Percentiles rank a stretch among this genome's conserved stretches.
Conservation (phyloP, 2,797 vertebrate species). For the Enteromius fasciolatus region DNA sequence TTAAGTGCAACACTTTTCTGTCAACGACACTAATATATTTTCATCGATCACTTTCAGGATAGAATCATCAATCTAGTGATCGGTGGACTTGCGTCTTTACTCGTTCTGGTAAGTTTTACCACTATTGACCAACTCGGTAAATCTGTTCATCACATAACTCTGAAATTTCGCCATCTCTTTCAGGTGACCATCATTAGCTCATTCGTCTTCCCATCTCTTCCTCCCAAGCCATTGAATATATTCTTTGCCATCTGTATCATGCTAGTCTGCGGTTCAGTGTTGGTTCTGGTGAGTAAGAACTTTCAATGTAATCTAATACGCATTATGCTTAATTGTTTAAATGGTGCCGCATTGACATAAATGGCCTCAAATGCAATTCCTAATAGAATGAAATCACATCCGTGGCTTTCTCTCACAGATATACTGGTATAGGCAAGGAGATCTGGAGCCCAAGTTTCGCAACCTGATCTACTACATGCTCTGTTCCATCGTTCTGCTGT, state of each 20-base stretch:
- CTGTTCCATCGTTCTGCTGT: conserved; percentile 91
- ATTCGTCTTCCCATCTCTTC: conserved; percentile 91
- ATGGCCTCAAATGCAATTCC: neutral
- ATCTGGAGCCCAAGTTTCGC: conserved; percentile 97
- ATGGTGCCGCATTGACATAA: neutral
- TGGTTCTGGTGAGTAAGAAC: conserved; percentile 89
- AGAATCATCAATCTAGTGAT: conserved; percentile 92
- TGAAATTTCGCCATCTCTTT: conserved; percentile 45
- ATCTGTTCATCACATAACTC: neutral
- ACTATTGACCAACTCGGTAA: neutral
- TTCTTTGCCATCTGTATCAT: conserved; percentile 96
- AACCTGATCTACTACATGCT: conserved; percentile 96
- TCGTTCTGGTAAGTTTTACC: conserved; percentile 88
- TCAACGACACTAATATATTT: neutral
- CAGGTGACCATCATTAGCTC: conserved; percentile 95
- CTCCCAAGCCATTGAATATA: conserved; percentile 92
- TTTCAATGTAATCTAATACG: neutral
- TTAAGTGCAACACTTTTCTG: neutral
- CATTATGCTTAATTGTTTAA: neutral
- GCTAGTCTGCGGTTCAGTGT: conserved; percentile 85
- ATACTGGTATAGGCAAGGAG: conserved; percentile 97
- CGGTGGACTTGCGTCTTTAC: conserved; percentile 85
- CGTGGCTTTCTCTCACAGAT: conserved; percentile 76
- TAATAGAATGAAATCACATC: neutral
- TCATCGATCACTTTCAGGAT: conserved; percentile 79